These are phyloP conservation scores for Drosophila austrosaltans DNA, from an alignment of 2,888 invertebrate species.

Conservation along the genomic window DNA sequence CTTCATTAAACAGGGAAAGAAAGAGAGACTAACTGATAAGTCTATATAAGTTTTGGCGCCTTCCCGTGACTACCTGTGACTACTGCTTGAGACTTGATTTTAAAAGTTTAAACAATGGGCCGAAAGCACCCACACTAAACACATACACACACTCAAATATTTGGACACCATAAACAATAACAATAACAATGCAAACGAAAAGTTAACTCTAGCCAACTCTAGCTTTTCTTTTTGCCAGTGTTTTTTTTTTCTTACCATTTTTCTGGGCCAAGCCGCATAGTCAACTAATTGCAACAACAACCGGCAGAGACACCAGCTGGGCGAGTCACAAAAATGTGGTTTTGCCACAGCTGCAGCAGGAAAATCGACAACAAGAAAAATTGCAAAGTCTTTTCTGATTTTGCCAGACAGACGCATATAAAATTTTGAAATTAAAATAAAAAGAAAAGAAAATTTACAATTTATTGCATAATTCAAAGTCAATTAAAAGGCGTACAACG, in stretches of 20 bases:
- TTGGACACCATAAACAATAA: slow-evolving; percentile 7
- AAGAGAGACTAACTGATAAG: slow-evolving; percentile 40
- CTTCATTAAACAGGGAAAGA: slow-evolving; percentile 55
- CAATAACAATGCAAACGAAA: slow-evolving; percentile 23
- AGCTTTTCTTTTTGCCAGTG: slow-evolving; percentile 49
- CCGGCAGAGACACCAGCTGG: slow-evolving; percentile 50
- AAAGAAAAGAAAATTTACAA: slow-evolving; percentile 49
- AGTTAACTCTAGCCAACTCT: slow-evolving; percentile 43
- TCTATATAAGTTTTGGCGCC: slow-evolving; percentile 64
- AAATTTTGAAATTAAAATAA: slow-evolving; percentile 40
- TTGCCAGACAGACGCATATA: slow-evolving; percentile 24
- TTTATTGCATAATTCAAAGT: slow-evolving; percentile 65
- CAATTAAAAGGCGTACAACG: slow-evolving; percentile 44
- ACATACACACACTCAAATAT: slow-evolving; percentile 25
- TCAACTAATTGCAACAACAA: slow-evolving; percentile 69
- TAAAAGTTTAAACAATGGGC: slow-evolving; percentile 50
- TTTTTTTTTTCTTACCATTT: slow-evolving; percentile 63
- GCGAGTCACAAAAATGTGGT: slow-evolving; percentile 62
- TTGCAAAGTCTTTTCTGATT: slow-evolving; percentile 7
- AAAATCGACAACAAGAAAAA: slow-evolving; percentile 14
- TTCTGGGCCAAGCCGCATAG: slow-evolving; percentile 76
- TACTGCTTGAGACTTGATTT: slow-evolving; percentile 25
- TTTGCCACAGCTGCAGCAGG: slow-evolving; percentile 58
- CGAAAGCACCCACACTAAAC: slow-evolving; percentile 41
- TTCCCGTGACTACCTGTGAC: slow-evolving; percentile 46